These are phyloP conservation scores for Alethe diademata DNA, from an alignment of 2,113 vertebrate genomes.

Conservation along the genomic window DNA sequence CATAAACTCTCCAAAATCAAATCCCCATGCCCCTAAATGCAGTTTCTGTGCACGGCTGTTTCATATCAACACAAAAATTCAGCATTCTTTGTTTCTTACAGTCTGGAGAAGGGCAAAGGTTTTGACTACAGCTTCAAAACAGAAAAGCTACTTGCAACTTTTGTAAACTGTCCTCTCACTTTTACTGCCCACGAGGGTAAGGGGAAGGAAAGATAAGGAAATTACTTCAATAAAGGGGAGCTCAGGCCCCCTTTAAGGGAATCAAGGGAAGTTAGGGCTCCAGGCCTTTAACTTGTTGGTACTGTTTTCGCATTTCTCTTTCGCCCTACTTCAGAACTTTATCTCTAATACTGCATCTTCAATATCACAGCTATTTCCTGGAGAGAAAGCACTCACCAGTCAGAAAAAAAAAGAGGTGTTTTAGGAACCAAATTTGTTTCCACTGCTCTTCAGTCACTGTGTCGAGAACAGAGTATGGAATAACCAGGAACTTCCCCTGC, in stretches of 20 bases:
- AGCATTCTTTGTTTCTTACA: background rate
- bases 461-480: rapidly evolving
- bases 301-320: background rate
- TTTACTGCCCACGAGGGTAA: background rate
- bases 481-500: background rate
- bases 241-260: background rate
- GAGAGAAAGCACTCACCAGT: background rate
- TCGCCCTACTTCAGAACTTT: background rate
- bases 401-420: background rate
- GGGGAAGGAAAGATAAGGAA: background rate
- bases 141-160: background rate
- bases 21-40: background rate
- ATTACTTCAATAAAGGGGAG: background rate
- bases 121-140: background rate
- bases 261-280: background rate
- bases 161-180: background rate
- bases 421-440: background rate
- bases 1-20: background rate
- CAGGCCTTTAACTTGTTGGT: background rate
- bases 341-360: background rate
- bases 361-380: background rate
- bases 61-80: background rate
- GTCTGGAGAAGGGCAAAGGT: background rate
- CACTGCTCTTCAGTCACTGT: background rate
- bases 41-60: background rate